Conservation (phyloP, 2,888 invertebrate species). For the Augochlorella aurata region DNA sequence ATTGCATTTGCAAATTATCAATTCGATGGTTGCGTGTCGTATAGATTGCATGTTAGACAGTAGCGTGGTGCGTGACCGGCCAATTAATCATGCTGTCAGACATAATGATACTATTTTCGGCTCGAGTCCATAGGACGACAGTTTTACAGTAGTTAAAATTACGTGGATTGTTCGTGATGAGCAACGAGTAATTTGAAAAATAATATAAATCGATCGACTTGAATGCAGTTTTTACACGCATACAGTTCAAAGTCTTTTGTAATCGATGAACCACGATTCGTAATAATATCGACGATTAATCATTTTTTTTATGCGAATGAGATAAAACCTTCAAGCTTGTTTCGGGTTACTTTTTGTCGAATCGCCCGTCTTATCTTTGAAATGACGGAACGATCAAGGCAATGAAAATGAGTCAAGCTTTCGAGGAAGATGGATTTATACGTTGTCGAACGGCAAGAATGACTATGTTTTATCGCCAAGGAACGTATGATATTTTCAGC, state of each 20-base stretch:
- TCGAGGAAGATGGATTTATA: neutral
- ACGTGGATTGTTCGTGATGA: neutral
- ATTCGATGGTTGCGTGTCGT: neutral
- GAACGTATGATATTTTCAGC: neutral
- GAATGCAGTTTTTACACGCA: neutral
- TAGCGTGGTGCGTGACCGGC: neutral
- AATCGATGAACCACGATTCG: neutral
- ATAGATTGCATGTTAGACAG: neutral
- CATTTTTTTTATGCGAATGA: neutral
- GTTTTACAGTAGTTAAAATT: neutral
- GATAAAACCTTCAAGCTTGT: neutral
- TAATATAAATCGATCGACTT: neutral
- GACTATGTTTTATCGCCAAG: neutral
- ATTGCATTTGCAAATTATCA: neutral
- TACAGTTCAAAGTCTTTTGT: neutral
- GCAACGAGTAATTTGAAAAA: neutral
- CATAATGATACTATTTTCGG: constrained; percentile 4
- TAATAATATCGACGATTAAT: neutral
- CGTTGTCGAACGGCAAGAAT: neutral
- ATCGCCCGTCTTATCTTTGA: neutral
- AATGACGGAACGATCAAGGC: neutral
- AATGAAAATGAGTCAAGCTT: neutral
- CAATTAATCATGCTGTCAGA: neutral
- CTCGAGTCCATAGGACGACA: neutral
- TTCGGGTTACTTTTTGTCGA: neutral